Conservation (phyloP, 2,888 invertebrate genomes). For the Cremastinae sp. region DNA sequence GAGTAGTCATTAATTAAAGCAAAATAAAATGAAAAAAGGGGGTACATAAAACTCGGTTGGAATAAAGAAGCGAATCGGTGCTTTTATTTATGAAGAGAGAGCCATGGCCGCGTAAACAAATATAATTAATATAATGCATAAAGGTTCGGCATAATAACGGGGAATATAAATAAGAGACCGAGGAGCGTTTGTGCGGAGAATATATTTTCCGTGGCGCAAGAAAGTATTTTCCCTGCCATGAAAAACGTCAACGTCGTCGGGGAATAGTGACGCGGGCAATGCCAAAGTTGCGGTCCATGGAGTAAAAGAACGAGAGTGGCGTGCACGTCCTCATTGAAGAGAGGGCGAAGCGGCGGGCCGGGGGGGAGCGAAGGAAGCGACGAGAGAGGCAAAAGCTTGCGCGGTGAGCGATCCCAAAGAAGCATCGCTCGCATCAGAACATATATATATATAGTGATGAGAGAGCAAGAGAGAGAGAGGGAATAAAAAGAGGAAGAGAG, state of each 20-base stretch:
- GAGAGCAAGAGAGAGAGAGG: too few relatives aligned
- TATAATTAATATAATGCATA: constrained; percentile 45
- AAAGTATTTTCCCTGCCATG: constrained; percentile 35
- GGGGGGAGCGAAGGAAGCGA: constrained; percentile 28
- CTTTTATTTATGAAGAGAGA: constrained; percentile 33
- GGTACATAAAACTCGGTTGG: constrained; percentile 22
- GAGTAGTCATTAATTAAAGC: constrained; percentile 79
- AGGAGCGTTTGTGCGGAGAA: neutral
- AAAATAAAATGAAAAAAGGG: constrained; percentile 67
- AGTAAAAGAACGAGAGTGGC: constrained; percentile 23
- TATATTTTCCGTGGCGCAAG: constrained; percentile 46
- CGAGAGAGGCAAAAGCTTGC: constrained; percentile 57
- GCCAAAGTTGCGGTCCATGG: constrained; percentile 24
- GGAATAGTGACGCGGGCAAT: constrained; percentile 18
- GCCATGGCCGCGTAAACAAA: constrained; percentile 24
- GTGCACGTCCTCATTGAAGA: constrained; percentile 23
- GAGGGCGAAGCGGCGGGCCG: constrained; percentile 1
- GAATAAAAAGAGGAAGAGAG: neutral
- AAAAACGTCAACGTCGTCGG: neutral
- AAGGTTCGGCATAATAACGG: constrained; percentile 34
- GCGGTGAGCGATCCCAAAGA: constrained; percentile 47
- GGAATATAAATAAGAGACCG: neutral
- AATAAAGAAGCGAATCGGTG: constrained; percentile 23
- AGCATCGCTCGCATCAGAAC: constrained; percentile 35
- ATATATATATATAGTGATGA: too few relatives aligned